phyloP scores from a whole-genome alignment of 2,113 vertebrate genomes.

The Orthonyx spaldingii region DNA sequence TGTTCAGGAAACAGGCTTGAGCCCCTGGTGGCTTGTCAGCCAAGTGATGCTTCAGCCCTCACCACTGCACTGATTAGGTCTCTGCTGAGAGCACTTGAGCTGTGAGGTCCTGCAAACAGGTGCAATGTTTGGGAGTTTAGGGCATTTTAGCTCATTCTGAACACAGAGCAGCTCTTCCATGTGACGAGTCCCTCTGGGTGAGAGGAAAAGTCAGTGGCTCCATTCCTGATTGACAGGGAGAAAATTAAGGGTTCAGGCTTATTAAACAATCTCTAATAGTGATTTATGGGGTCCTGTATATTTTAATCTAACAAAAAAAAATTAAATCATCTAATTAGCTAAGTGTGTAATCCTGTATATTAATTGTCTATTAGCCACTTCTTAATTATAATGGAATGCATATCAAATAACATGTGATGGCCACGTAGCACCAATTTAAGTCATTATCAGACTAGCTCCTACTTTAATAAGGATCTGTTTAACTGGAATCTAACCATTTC shows the following conservation, averaged over 20 bases:
- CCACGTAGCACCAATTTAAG: conserved; percentile 8
- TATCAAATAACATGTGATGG: conserved; percentile 59
- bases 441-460: conserved; percentile 13
- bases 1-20: neutral
- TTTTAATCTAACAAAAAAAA: conserved; percentile 51
- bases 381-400: conserved; percentile 60
- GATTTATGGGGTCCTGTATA: conserved; percentile 55
- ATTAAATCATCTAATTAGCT: conserved; percentile 50
- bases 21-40: neutral
- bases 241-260: conserved; percentile 31
- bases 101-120: neutral
- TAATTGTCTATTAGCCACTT: conserved; percentile 54
- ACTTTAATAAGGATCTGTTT: conserved; percentile 2
- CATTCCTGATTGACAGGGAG: neutral
- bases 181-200: neutral
- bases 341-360: conserved; percentile 52
- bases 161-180: neutral
- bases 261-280: conserved; percentile 40
- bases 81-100: neutral
- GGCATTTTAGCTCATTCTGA: neutral
- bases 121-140: neutral
- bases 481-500: neutral
- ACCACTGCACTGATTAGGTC: neutral
- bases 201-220: neutral
- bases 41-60: neutral